phyloP scores from a whole-genome alignment of 2,797 vertebrate genomes.

The Chaetodon trifasciatus region DNA sequence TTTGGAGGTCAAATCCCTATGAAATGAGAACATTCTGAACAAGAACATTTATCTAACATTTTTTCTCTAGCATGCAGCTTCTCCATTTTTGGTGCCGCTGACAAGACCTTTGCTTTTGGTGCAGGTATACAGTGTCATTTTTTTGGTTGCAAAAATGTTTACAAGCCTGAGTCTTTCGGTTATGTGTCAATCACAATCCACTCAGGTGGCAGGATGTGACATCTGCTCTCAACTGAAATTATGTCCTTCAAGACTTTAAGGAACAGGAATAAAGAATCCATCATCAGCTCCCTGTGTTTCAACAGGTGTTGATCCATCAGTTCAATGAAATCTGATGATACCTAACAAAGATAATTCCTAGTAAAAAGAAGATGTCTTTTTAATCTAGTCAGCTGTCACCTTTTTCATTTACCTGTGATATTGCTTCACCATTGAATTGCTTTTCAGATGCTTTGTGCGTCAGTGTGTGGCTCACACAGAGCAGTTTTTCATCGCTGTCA shows the following conservation, averaged over 20 bases:
- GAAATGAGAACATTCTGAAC: neutral
- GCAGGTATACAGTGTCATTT: neutral
- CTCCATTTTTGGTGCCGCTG: neutral
- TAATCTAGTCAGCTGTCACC: neutral
- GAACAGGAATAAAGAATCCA: neutral
- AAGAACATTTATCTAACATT: neutral
- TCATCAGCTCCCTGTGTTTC: neutral
- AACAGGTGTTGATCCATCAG: neutral
- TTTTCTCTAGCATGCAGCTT: neutral
- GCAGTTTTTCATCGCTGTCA: conserved; percentile 16
- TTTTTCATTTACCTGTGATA: neutral
- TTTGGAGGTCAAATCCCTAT: conserved; percentile 12
- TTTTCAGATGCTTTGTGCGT: conserved; percentile 5
- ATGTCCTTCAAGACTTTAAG: neutral
- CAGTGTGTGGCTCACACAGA: conserved; percentile 5
- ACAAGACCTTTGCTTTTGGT: neutral
- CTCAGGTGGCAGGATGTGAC: neutral
- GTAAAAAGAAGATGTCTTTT: neutral
- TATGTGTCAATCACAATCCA: neutral
- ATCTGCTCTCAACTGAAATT: neutral
- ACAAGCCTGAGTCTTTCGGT: neutral
- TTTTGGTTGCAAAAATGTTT: neutral
- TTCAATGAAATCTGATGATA: conserved; percentile 11
- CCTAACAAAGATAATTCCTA: conserved; percentile 4
- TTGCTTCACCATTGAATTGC: neutral